Base-by-base conservation (phyloP, 2,797 vertebrate genomes). In the Hybognathus amarus region DNA sequence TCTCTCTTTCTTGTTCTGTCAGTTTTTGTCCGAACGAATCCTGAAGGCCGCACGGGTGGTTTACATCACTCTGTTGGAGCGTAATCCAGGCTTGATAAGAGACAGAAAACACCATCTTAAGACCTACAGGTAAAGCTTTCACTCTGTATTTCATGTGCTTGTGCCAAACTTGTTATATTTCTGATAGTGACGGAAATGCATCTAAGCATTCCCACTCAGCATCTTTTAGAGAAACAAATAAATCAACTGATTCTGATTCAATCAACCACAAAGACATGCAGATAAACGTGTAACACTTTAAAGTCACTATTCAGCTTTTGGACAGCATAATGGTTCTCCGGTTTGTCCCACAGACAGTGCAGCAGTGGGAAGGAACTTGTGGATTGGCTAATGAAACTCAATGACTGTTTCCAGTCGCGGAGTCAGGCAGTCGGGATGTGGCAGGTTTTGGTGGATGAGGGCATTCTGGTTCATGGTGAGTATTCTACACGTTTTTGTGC, bases 21-120 rank as follows among this genome's bases (percentile, higher is more conserved):
- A 99, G 97, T 97, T 96, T 75, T 94, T 97, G 82, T 94, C 95
- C 0, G 96, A 97, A 80, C 95, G 95, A 5, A 94, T 99, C 40
- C 91, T 96, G 85, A 94, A 96, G 82, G 97, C 97, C 0, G 97
- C 96, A 0, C 96, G 93, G 74, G 94, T 96, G 2, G 93, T 99
- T 61, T 94, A 94, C 18, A 90, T 88, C 0, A 90, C 95, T 6
- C 92, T 99, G 80, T 92, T 94, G 54, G 92, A 89, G 87, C 92
- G 90, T 87, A 95, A 91, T 82, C 96, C 96, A 0, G 88, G 91
- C 50, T 92, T 99, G 87, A 96, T 99, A 93, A 94, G 97, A 17
- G 98, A 99, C 81, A 92, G 97, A 54, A 99, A 99, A 79, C 88
- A 99, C 85, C 97, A 98, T 86, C 96, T 99, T 1, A 95, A 97